Base-by-base conservation (phyloP, 2,113 vertebrate species). In the Dolichotis patagonum region DNA sequence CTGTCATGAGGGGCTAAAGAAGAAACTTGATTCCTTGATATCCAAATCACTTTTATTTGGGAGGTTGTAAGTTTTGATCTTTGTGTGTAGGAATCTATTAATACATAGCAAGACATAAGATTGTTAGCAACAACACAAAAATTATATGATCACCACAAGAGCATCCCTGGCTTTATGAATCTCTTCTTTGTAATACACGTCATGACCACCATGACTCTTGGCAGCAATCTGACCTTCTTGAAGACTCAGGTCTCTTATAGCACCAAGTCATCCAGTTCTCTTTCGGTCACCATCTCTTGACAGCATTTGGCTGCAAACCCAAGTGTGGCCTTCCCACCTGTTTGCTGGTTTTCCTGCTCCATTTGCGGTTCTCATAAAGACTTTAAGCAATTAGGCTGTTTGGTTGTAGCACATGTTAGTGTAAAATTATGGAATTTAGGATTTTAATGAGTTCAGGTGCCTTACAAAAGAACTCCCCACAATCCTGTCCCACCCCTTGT, bases 371-470 rank as follows among this genome's bases (percentile, higher is more conserved):
- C 96, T 96, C 98, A 96, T 96, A 96, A 99, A 98, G 98, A 98
- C 85, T 97, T 97, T 88, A 97, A 98, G 98, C 98, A 99, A 99
- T 99, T 99, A 98, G 95, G 97, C 96, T 96, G 97, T 96, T 98
- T 97, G 97, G 98, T 69, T 98, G 97, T 97, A 98, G 98, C 98
- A 98, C 98, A 98, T 98, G 98, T 97, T 98, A 98, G 98, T 98
- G 98, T 98, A 98, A 99, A 99, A 98, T 99, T 98, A 99, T 99
- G 98, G 98, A 99, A 99, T 99, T 99, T 97, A 92, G 95, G 94
- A 97, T 95, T 98, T 99, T 99, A 99, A 99, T 99, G 98, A 98
- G 98, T 98, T 99, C 98, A 99, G 98, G 98, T 99, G 98, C 98
- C 97, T 98, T 98, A 98, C 98, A 98, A 98, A 99, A 98, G 98